These are phyloP conservation scores for Catagonus wagneri DNA, from an alignment of 2,113 vertebrate species.

Conservation along the genomic window DNA sequence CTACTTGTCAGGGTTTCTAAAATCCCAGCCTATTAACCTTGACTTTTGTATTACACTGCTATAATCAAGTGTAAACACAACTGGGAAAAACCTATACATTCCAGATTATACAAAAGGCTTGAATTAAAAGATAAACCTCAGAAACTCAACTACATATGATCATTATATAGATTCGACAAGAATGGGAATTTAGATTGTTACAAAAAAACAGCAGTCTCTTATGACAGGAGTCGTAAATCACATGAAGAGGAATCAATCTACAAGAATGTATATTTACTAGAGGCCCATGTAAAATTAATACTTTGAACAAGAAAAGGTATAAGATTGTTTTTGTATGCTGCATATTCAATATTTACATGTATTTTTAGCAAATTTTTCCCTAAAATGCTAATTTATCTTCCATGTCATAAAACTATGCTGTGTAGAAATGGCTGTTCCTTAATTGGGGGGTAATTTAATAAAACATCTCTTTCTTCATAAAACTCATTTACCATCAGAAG, in stretches of 20 bases:
- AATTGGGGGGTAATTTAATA: neutral
- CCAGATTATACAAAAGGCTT: slow-evolving; percentile 21
- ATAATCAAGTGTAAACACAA: slow-evolving; percentile 42
- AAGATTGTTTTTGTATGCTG: neutral
- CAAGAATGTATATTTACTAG: slow-evolving; percentile 21
- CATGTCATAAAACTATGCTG: neutral
- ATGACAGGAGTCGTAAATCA: slow-evolving; percentile 41
- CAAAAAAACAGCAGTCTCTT: slow-evolving; percentile 18
- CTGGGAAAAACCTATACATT: neutral
- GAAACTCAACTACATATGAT: slow-evolving; percentile 11
- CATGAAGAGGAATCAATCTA: slow-evolving; percentile 3
- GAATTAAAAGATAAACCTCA: slow-evolving; percentile 59
- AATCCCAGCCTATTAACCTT: slow-evolving; percentile 27
- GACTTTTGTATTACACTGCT: slow-evolving; percentile 8
- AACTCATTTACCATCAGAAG: slow-evolving; percentile 33
- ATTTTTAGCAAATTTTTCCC: slow-evolving; percentile 7
- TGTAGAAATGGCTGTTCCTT: neutral
- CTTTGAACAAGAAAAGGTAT: slow-evolving; percentile 8
- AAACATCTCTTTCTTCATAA: neutral
- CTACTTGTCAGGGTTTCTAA: slow-evolving; percentile 34
- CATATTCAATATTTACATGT: neutral
- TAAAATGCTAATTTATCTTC: slow-evolving; percentile 3
- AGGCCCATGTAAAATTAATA: slow-evolving; percentile 14
- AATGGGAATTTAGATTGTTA: slow-evolving; percentile 51
- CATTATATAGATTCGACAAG: neutral